Evolutionary conservation across 2,888 invertebrate species (phyloP), one percentile per base, ranked within the genome.

Genomic region (Epirrhoe alternata): DNA sequence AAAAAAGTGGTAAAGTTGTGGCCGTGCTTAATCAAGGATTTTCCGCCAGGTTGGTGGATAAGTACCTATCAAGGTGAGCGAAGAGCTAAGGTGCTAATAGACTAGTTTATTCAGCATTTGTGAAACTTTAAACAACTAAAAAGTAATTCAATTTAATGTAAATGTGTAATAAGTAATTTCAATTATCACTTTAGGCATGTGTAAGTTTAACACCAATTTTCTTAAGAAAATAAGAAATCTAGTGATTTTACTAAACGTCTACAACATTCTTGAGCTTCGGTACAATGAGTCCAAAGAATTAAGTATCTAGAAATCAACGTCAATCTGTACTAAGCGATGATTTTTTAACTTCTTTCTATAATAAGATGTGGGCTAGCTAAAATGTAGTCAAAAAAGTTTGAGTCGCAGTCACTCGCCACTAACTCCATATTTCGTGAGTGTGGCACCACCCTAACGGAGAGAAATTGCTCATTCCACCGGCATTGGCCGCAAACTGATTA

Each of bases 401-500:
- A 52, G n/a, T n/a, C n/a, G n/a, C n/a, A 38, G 38, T 12, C 5
- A 12, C 12, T 33, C 7, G 33, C 33, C 33, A 33, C 6, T 42
- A 12, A 42, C 38, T 42, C 12, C 38, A 12, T 42, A 12, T 12
- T 5, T 42, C 38, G 38, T 42, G 38, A 38, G 51, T 61, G 35
- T 68, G 14, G 30, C 14, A 6, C 47, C 61, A 42, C 64, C 51
- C 53, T 57, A 52, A 8, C 38, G 52, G 16, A 51, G 75, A 78
- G 77, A 76, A 74, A 77, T 78, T 76, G 83, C 83, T 82, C 77
- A 81, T 83, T 78, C 77, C 77, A 77, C 79, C 74, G 76, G 74
- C 76, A 73, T 74, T 77, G 82, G 82, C 76, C 78, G 82, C 77
- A 84, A 86, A 85, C 89, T 91, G 89, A 92, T 92, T 92, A 92